Base-by-base conservation (phyloP, 2,797 vertebrate species). In the Clarias laeviceps region DNA sequence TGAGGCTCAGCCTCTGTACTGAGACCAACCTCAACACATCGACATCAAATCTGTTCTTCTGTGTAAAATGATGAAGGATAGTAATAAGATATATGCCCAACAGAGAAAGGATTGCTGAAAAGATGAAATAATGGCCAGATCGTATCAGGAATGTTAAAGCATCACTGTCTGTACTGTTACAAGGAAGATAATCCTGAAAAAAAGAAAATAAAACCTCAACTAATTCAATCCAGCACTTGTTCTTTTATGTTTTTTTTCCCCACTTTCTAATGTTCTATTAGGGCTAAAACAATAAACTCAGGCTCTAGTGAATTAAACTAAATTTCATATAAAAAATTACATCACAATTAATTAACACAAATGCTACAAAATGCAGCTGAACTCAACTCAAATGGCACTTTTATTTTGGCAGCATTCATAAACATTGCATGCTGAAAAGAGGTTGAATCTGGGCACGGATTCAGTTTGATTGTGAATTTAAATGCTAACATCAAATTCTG, bases 21-120 rank as follows among this genome's bases (percentile, higher is more conserved):
- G 27, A 74, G 82, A 34, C 69, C 76, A 85, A 83, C 82, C 73
- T 83, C 45, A 50, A 45, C 81, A 61, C 83, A 87, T 87, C 88
- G 89, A 89, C 89, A 87, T 88, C 40, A 78, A 82, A 82, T 89
- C 77, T 85, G 83, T 85, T 89, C 73, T 78, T 88, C 87, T 80
- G 86, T 83, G 87, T 90, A 88, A 90, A 91, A 80, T 88, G 82
- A 89, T 89, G 85, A 87, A 87, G 82, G 82, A 84, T 89, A 76
- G 83, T 89, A 89, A 91, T 88, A 82, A 80, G 87, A 90, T 91
- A 90, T 85, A 83, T 85, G 74, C 88, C 86, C 89, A 89, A 90
- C 89, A 90, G 79, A 73, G 80, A 87, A 77, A 83, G 81, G 81
- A 84, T 88, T 88, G 89, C 85, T 80, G 88, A 83, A 85, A 87